Base-by-base conservation (phyloP, 1,140 invertebrate species). In the Eriocheir sinensis region DNA sequence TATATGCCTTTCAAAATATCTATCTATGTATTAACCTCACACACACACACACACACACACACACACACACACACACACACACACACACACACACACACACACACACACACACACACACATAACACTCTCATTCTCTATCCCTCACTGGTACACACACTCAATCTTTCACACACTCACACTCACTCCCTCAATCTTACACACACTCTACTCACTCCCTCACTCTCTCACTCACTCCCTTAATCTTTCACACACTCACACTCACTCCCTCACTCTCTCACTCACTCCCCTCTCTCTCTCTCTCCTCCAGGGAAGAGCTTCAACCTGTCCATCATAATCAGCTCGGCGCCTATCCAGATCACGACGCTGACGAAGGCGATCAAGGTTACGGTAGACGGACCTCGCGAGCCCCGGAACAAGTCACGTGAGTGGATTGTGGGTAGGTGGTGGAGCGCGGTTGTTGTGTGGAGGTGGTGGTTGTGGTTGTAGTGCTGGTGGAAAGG, bases 281-380 rank as follows among this genome's bases (percentile, higher is more conserved):
- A 38, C 44, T 17, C 88, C 27, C 40, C 60, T 41, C 34, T 79
- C 44, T 32, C 85, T 40, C 48, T 86, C 44, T n/a, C 41, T 44
- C 41, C 89, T 9, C 1, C 97, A 99, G 99, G 99, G 40, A 99
- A 99, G 97, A 99, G 98, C 96, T 99, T 99, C 97, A 99, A 98
- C 85, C 97, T 99, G 95, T 99, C 99, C 85, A 99, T 99, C 96
- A 99, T 98, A 8, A 98, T 99, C 93, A 98, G 98, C 95, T 99
- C 98, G 41, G 98, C 97, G 96, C 99, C 99, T 93, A 98, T 98
- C 79, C 98, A 99, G 97, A 98, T 99, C 93, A 98, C 99, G 36
- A 99, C 99, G 32, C 99, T 99, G 97, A 98, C 97, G 96, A 99
- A 99, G 97, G 99, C 99, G 85, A 99, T 99, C 97, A 99, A 99